Percentiles rank a stretch among this genome's conserved stretches.
Evolutionary conservation across 2,888 invertebrate genomes (phyloP).

Genomic region (Abrostola tripartita): DNA sequence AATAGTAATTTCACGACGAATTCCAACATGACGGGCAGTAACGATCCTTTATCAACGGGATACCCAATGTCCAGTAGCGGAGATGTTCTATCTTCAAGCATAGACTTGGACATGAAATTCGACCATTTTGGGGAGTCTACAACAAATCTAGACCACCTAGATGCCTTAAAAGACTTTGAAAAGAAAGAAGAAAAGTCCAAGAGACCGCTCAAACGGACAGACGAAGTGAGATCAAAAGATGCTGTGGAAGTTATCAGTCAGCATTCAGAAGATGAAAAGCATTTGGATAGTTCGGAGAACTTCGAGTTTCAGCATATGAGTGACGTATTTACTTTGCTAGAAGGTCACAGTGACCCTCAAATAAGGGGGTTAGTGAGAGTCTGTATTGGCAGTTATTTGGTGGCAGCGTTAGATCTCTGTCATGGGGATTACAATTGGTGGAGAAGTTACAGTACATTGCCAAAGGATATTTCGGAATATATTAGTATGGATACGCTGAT

Average conservation of each 20-base stretch:
- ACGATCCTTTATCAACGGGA: slow-evolving; percentile 76
- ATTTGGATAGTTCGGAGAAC: slow-evolving; percentile 44
- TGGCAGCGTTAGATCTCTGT: slow-evolving; percentile 87
- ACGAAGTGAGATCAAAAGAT: slow-evolving; percentile 62
- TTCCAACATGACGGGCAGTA: slow-evolving; percentile 82
- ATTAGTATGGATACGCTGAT: slow-evolving; percentile 84
- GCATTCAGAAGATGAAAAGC: slow-evolving; percentile 58
- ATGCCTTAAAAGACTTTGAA: slow-evolving; percentile 64
- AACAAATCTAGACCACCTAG: slow-evolving; percentile 72
- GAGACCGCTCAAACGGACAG: slow-evolving; percentile 65
- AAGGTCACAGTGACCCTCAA: slow-evolving; percentile 94
- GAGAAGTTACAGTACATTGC: slow-evolving; percentile 74
- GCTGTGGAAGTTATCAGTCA: slow-evolving; percentile 24
- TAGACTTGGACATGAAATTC: slow-evolving; percentile 89
- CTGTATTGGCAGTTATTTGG: slow-evolving; percentile 91
- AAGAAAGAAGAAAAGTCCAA: slow-evolving; percentile 63
- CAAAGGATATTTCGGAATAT: slow-evolving; percentile 75
- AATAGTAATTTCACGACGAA: slow-evolving; percentile 82
- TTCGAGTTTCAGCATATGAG: slow-evolving; percentile 89
- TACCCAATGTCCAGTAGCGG: slow-evolving; percentile 84
- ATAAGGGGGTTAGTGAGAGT: slow-evolving; percentile 92
- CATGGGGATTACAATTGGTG: slow-evolving; percentile 87
- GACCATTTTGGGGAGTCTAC: slow-evolving; percentile 89
- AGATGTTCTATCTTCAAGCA: slow-evolving; percentile 76
- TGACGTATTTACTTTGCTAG: slow-evolving; percentile 91